Evolutionary conservation across 2,113 vertebrate genomes (phyloP).

Genomic region (Peromyscus leucopus): DNA sequence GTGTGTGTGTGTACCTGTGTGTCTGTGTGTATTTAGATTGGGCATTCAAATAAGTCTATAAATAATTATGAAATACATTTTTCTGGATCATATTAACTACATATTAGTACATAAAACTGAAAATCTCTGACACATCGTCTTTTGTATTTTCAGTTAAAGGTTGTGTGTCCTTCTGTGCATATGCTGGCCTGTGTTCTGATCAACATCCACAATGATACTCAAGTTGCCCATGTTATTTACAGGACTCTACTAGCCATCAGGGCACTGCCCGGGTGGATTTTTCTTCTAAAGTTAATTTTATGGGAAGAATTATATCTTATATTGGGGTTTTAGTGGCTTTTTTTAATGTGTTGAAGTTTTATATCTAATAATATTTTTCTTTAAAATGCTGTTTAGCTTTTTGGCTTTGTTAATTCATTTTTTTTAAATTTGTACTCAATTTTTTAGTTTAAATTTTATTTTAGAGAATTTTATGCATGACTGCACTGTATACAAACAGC

Average conservation of each 20-base stretch:
- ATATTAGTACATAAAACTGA: background rate
- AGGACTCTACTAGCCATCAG: background rate
- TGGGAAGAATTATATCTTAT: background rate
- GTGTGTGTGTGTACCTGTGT: background rate
- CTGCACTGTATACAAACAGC: background rate
- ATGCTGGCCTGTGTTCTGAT: background rate
- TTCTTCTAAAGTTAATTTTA: background rate
- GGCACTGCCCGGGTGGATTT: background rate
- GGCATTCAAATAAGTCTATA: background rate
- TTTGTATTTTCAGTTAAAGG: background rate
- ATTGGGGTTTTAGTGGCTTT: background rate
- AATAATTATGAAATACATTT: background rate
- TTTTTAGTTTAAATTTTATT: background rate
- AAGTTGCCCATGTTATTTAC: background rate
- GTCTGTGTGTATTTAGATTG: background rate
- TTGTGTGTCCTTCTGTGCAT: background rate
- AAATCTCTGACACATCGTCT: background rate
- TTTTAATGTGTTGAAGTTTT: background rate
- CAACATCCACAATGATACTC: background rate
- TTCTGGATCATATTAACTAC: background rate
- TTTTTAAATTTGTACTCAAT: too few relatives aligned
- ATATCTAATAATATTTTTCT: background rate
- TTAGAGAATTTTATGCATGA: background rate
- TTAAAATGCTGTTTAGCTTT: background rate
- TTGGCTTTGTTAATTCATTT: background rate